phyloP scores from a whole-genome alignment of 2,888 invertebrate genomes.

The Mesorhabditis spiculigera region DNA sequence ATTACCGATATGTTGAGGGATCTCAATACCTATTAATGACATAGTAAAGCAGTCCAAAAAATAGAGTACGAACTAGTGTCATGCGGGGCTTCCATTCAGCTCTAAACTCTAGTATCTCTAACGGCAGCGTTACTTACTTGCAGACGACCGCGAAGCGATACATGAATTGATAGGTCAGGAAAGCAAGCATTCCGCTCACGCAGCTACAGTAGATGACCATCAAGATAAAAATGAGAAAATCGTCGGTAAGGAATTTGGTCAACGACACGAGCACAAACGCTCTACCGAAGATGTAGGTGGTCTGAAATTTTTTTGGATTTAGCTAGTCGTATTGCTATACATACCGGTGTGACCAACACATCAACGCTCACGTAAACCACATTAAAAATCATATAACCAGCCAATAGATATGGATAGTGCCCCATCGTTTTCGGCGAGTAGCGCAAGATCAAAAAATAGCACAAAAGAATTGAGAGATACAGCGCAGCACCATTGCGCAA shows the following conservation, averaged over 20 bases:
- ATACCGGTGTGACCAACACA: too few species aligned
- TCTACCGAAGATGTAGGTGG: background rate
- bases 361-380: too few species aligned
- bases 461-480: too few species aligned
- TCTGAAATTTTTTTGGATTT: background rate
- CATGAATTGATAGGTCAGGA: background rate
- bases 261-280: background rate
- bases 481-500: too few species aligned
- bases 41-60: background rate
- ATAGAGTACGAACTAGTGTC: background rate
- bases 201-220: slow-evolving; percentile 1
- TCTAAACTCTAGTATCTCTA: background rate
- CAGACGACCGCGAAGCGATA: slow-evolving; percentile 5
- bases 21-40: background rate
- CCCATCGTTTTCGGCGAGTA: too few species aligned
- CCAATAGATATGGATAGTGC: too few species aligned
- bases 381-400: too few species aligned
- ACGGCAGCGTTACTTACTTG: background rate
- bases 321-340: too few species aligned
- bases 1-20: background rate
- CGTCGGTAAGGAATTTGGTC: background rate
- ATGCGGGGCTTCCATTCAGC: background rate
- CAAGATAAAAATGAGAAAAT: background rate
- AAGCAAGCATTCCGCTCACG: background rate
- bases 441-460: too few species aligned